Base-by-base conservation (phyloP, 2,888 invertebrate genomes). In the Dyspetes luteomarginatus region DNA sequence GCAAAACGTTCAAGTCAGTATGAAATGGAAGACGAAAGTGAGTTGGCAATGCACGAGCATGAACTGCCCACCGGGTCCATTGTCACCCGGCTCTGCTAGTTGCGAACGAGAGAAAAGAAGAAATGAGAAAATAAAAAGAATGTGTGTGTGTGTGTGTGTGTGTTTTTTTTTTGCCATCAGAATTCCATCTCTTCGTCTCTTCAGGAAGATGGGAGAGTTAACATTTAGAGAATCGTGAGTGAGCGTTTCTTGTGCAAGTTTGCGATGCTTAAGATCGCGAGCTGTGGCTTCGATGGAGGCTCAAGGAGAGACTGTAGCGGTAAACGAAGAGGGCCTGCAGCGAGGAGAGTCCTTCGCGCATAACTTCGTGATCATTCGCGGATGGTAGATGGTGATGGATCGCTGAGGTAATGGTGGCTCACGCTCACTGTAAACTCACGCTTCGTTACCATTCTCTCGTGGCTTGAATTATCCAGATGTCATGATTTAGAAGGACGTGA, bases 331-430 rank as follows among this genome's bases (percentile, higher is more conserved):
- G 72, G 48, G 67, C 60, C 55, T 30, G 36, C 36, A 45, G 15
- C 19, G 24, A 7, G 48, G 71, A 71, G 81, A 85, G 87, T 86
- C 88, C 88, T 86, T 88, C 87, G 88, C 86, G 86, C 89, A 87
- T 88, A 87, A 85, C 86, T 88, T 85, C 82, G 85, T 74, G 86
- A 88, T 88, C 86, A 83, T 86, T n/a, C 85, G 77, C 74, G 84
- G 84, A 64, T n/a, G 58, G 56, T n/a, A 43, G 62, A 85, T 85
- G 78, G 85, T 87, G 88, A 89, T 88, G 86, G 87, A 89, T 89
- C 86, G 71, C 85, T 82, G 82, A 73, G 64, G 62, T 30, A 78
- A 78, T 67, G 43, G 71, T 77, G 79, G 82, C 75, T 79, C 83
- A 75, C 78, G 73, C 73, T 83, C 79, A 76, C 78, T 24, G 78